Evolutionary conservation across 2,888 invertebrate genomes (phyloP).

Genomic region (Trissolcus brochymenae): DNA sequence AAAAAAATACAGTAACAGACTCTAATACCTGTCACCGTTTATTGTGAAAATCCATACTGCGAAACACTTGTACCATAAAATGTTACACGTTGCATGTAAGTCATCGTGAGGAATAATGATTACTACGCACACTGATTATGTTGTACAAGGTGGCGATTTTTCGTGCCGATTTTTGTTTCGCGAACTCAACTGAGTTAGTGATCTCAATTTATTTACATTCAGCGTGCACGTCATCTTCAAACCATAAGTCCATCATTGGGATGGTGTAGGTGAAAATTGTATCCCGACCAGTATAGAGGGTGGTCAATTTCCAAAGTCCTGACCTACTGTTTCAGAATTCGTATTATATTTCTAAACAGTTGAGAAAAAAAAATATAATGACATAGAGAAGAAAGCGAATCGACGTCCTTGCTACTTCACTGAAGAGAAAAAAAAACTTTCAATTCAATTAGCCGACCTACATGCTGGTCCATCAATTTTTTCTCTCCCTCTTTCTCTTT

Average conservation of each 20-base stretch:
- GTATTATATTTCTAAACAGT: no score
- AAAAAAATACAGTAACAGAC: background rate
- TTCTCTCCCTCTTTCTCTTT: no score
- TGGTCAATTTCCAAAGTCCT: conserved; percentile 5
- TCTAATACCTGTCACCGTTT: conserved; percentile 31
- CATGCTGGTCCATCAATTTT: no score
- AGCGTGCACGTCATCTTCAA: conserved; percentile 6
- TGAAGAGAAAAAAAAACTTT: no score
- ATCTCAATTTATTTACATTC: background rate
- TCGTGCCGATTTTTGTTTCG: conserved; percentile 39
- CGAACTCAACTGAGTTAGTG: background rate
- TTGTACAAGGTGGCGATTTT: conserved; percentile 36
- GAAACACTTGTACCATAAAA: conserved; percentile 50
- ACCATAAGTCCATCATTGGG: conserved; percentile 30
- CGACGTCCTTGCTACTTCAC: no score
- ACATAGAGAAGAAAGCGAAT: background rate
- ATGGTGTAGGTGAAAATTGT: conserved; percentile 6
- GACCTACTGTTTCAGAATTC: background rate
- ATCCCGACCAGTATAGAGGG: background rate
- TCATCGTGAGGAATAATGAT: conserved; percentile 24
- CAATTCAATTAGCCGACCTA: no score
- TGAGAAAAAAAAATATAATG: background rate
- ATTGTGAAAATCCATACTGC: conserved; percentile 42
- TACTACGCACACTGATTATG: conserved; percentile 29
- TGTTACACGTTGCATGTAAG: conserved; percentile 44